Conservation (phyloP, 2,888 invertebrate species). For the Girardia tigrina region DNA sequence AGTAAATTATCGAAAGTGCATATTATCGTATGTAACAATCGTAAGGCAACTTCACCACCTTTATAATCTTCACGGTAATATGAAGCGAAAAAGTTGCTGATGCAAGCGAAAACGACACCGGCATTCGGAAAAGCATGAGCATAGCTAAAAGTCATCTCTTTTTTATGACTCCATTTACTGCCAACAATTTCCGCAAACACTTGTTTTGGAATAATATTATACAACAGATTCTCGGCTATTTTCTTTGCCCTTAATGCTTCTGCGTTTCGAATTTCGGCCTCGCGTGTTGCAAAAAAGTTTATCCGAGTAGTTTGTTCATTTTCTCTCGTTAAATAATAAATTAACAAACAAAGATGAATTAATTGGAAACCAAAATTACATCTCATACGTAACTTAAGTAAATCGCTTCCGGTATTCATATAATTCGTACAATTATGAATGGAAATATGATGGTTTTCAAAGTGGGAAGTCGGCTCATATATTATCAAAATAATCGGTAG, state of each 20-base stretch:
- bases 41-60: constrained; percentile 73
- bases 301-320: constrained; percentile 8
- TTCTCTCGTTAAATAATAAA: constrained; percentile 14
- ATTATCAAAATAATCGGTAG: neutral
- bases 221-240: neutral
- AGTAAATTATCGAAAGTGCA: constrained; percentile 24
- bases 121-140: constrained; percentile 59
- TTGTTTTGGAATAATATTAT: constrained; percentile 33
- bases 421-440: too few relatives aligned
- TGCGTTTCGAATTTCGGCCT: neutral
- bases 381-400: neutral
- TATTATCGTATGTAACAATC: constrained; percentile 65
- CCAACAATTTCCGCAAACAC: constrained; percentile 30
- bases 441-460: too few relatives aligned
- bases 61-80: constrained; percentile 33
- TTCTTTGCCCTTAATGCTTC: neutral
- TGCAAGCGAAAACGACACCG: constrained; percentile 83
- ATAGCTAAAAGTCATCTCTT: constrained; percentile 23
- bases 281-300: neutral
- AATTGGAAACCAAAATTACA: constrained; percentile 8
- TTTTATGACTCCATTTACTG: too few relatives aligned
- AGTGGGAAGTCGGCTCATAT: neutral
- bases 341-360: neutral
- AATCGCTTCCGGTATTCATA: too few relatives aligned
- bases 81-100: constrained; percentile 85